Evolutionary conservation across 2,888 invertebrate species (phyloP).

Genomic region (Chloroclystis v-ata): DNA sequence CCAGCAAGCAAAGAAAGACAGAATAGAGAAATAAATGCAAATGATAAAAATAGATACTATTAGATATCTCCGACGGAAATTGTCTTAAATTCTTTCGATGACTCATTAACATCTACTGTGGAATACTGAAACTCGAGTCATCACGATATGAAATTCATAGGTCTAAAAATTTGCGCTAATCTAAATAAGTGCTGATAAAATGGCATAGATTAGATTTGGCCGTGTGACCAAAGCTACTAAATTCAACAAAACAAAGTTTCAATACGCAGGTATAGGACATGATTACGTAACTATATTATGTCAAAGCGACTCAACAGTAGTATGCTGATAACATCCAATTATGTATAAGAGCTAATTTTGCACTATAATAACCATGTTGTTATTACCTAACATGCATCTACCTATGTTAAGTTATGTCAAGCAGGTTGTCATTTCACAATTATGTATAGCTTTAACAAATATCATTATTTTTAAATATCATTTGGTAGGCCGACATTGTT

Average conservation of each 20-base stretch:
- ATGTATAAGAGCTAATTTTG: background rate
- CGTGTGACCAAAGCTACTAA: constrained; percentile 4
- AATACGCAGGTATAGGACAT: background rate
- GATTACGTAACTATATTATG: constrained; percentile 1
- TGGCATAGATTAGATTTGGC: background rate
- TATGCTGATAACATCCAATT: background rate
- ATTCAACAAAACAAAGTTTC: constrained; percentile 12
- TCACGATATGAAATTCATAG: constrained; percentile 25
- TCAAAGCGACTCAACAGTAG: background rate
- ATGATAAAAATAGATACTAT: no score
- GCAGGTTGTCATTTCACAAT: no score
- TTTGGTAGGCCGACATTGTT: no score
- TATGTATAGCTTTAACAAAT: no score
- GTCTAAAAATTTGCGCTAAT: background rate
- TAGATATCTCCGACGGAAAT: no score
- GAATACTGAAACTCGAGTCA: constrained; percentile 11
- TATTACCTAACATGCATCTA: no score
- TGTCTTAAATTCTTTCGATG: constrained; percentile 17
- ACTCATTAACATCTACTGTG: constrained; percentile 42
- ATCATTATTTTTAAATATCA: no score
- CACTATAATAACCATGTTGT: no score
- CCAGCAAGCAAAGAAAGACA: no score
- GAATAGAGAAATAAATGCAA: no score
- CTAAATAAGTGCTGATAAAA: constrained; percentile 3
- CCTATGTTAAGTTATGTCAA: no score